phyloP scores from a whole-genome alignment of 2,888 invertebrate species.

The Pristionchus japonicus region DNA sequence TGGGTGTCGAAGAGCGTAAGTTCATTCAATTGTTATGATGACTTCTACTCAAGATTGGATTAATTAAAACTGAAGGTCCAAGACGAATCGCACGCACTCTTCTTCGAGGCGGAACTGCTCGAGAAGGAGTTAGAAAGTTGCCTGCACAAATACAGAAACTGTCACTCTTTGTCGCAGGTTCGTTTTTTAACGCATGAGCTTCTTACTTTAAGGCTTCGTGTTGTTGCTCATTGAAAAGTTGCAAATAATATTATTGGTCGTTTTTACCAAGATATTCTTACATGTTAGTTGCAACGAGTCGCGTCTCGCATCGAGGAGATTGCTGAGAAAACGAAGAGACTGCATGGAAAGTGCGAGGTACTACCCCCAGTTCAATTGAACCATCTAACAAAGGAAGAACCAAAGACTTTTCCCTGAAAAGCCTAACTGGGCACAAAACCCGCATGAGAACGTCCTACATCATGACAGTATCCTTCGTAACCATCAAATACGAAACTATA shows the following conservation, averaged over 20 bases:
- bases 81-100: conserved; percentile 55
- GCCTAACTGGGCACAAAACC: no score
- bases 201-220: no score
- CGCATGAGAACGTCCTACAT: no score
- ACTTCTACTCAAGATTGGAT: no score
- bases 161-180: conserved; percentile 43
- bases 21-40: background rate
- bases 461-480: no score
- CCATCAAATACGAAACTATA: background rate
- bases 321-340: background rate
- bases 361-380: background rate
- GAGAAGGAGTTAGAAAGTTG: conserved; percentile 52
- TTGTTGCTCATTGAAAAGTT: no score
- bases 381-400: no score
- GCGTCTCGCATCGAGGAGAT: conserved; percentile 24
- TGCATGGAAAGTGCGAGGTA: conserved; percentile 35
- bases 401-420: no score
- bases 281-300: conserved; percentile 27
- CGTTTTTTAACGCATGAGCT: no score
- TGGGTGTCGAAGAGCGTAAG: conserved; percentile 58
- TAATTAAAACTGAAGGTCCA: conserved; percentile 53
- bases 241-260: no score
- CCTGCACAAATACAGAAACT: conserved; percentile 40
- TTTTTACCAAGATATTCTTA: no score
- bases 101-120: conserved; percentile 56